Percentiles rank a stretch among this genome's conserved stretches.
Conservation (phyloP, 2,888 invertebrate genomes). For the Marasmarcha lunaedactyla region DNA sequence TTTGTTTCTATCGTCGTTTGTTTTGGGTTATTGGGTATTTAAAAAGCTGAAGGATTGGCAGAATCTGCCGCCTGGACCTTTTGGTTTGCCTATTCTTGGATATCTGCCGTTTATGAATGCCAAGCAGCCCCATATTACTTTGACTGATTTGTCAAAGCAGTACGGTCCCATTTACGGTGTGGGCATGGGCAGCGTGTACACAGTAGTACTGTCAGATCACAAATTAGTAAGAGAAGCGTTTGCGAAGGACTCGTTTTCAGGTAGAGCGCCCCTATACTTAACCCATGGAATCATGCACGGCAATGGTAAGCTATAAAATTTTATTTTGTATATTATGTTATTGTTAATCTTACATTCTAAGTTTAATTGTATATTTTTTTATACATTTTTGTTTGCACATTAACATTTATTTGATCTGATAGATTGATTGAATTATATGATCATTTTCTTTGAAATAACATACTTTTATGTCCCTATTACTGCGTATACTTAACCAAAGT, state of each 20-base stretch:
- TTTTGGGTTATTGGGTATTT: constrained; percentile 38
- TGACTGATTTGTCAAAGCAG: constrained; percentile 74
- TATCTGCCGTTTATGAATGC: constrained; percentile 81
- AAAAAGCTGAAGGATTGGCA: constrained; percentile 49
- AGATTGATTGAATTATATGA: no score
- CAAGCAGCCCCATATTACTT: constrained; percentile 76
- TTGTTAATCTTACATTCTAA: not conserved
- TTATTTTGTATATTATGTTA: not conserved
- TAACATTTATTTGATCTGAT: no score
- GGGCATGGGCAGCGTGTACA: constrained; percentile 78
- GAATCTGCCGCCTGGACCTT: constrained; percentile 81
- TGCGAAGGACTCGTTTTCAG: constrained; percentile 77
- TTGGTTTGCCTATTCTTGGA: constrained; percentile 82
- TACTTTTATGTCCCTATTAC: no score
- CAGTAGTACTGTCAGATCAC: constrained; percentile 83
- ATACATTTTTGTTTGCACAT: no score
- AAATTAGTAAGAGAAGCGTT: constrained; percentile 79
- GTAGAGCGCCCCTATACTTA: constrained; percentile 83
- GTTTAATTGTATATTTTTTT: not conserved
- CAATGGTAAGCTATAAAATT: constrained; percentile 73
- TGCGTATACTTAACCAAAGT: no score
- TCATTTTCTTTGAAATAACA: no score
- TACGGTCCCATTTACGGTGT: constrained; percentile 83
- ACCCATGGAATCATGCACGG: constrained; percentile 91
- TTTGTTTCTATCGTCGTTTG: constrained; percentile 32